A percentile compares a stretch with the other conserved stretches of the same genome.
Conservation (phyloP, 2,797 vertebrate species). For the Pteronotus mesoamericanus region DNA sequence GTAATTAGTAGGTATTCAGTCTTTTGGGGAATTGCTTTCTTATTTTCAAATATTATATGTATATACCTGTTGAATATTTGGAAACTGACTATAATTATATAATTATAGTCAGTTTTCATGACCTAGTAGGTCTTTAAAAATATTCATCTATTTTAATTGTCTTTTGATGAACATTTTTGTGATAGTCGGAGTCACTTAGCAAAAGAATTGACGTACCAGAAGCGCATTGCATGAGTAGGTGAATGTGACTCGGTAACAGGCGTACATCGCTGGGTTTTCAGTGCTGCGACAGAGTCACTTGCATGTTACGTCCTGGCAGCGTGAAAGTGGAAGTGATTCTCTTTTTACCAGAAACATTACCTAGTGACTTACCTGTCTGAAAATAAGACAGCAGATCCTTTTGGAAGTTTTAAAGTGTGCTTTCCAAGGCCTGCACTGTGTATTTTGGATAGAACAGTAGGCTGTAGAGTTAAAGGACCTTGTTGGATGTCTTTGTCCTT, state of each 20-base stretch:
- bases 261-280: background rate
- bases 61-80: background rate
- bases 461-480: background rate
- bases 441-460: background rate
- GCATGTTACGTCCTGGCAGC: background rate
- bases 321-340: background rate
- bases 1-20: constrained; percentile 2
- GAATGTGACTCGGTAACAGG: background rate
- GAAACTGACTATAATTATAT: background rate
- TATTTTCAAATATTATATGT: background rate
- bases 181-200: background rate
- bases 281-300: background rate
- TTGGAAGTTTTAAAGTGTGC: background rate
- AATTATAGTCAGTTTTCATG: too few relatives aligned
- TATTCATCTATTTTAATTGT: background rate
- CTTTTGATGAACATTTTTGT: background rate
- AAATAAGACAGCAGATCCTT: background rate
- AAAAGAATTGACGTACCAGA: background rate
- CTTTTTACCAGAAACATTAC: background rate
- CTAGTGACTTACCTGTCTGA: background rate
- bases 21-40: background rate
- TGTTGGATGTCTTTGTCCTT: background rate
- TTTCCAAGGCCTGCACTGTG: background rate
- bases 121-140: constrained; percentile 23
- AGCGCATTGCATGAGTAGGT: background rate